Evolutionary conservation across 1,140 invertebrate species (phyloP), one percentile per base, ranked within the genome.

Genomic region (Druon quercuslanigerum): DNA sequence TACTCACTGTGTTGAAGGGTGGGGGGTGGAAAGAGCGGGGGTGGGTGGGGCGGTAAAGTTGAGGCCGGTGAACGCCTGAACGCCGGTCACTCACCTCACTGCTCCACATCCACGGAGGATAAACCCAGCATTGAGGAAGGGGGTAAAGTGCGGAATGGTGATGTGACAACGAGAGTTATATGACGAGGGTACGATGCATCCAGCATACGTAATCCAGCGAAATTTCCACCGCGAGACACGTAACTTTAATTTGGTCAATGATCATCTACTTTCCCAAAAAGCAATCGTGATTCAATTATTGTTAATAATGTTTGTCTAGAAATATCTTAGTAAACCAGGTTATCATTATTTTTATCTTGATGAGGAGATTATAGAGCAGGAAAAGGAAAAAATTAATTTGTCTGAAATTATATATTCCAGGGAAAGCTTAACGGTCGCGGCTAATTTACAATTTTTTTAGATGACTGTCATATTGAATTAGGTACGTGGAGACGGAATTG

Each of bases 71-170:
- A 91, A 91, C 90, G 90, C 90, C 88, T 91, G 90, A 88, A 90
- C 88, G 89, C 80, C 89, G 90, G 90, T 91, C 90, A 91, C 75
- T 91, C 88, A 91, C 90, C 90, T 91, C 90, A 89, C 88, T 91
- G 89, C 90, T 90, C 90, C 84, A 91, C 87, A 91, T 91, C 86
- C 85, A 87, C 77, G 85, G 84, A 87, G 83, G 87, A 88, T 89
- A 85, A 88, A 66, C 33, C 40, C 25, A 40, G 16, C 40, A 16
- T 40, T 66, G 87, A 84, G 82, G 77, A 77, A 73, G 79, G 74
- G 79, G 56, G 80, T 73, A 79, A 75, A 66, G 83, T 74, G 46
- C 50, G 50, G 51, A 73, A 83, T 73, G 72, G 50, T 75, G 79
- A 76, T 77, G 83, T 72, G 33, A 66, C 60, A 66, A 66, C 60